Percentiles rank a stretch among this genome's conserved stretches.
phyloP scores from a whole-genome alignment of 2,888 invertebrate genomes.

The Perdita meconis region DNA sequence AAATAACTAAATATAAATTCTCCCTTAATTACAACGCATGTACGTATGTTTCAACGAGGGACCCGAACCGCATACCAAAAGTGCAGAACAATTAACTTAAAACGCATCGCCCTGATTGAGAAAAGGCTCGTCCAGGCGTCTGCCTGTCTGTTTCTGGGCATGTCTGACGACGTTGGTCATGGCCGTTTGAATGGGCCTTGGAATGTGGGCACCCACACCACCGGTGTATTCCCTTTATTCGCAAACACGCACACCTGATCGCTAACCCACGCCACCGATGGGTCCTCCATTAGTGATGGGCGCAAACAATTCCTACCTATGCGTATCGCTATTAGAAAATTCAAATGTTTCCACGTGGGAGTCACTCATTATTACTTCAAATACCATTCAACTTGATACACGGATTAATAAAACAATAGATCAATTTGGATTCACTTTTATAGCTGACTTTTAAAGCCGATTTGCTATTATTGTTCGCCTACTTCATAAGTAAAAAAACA shows the following conservation, averaged over 20 bases:
- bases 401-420: too few species aligned
- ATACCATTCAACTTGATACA: too few species aligned
- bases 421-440: too few species aligned
- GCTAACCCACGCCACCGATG: conserved; percentile 69
- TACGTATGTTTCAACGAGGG: conserved; percentile 16
- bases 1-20: too few species aligned
- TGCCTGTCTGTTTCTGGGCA: conserved; percentile 78
- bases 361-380: too few species aligned
- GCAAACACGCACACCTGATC: conserved; percentile 68
- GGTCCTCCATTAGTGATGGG: conserved; percentile 66
- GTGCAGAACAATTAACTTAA: conserved; percentile 76
- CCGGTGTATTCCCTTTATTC: conserved; percentile 74
- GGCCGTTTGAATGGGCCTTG: conserved; percentile 79
- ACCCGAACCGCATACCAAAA: conserved; percentile 52
- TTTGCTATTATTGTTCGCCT: too few species aligned
- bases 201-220: conserved; percentile 74
- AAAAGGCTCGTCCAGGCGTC: conserved; percentile 74
- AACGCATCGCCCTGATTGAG: conserved; percentile 75
- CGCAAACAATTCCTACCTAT: too few species aligned
- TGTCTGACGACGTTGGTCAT: conserved; percentile 80
- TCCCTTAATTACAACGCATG: too few species aligned
- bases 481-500: too few species aligned
- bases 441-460: too few species aligned
- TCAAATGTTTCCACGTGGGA: too few species aligned
- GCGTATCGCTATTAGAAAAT: too few species aligned